phyloP scores from a whole-genome alignment of 2,888 invertebrate genomes.

The Stenolophus ochropezus region DNA sequence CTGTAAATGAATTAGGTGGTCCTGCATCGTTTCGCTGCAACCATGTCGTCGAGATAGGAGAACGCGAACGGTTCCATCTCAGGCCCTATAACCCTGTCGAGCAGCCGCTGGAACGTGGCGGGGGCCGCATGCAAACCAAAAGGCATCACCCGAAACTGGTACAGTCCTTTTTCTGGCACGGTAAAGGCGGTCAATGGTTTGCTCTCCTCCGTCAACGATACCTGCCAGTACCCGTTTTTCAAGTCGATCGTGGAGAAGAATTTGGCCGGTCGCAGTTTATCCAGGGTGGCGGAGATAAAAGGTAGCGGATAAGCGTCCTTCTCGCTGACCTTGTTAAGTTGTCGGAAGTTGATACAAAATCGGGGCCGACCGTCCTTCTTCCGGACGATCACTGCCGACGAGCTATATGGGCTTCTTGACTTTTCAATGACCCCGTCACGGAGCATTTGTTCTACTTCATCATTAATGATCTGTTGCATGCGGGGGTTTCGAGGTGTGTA shows the following conservation, averaged over 20 bases:
- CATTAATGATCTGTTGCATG: slow-evolving; percentile 61
- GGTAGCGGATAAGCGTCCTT: slow-evolving; percentile 65
- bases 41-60: slow-evolving; percentile 65
- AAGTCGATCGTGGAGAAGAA: slow-evolving; percentile 64
- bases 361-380: too few species aligned
- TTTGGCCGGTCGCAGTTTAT: slow-evolving; percentile 63
- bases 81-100: slow-evolving; percentile 65
- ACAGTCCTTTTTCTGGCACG: slow-evolving; percentile 65
- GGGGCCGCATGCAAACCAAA: slow-evolving; percentile 66
- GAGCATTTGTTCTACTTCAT: slow-evolving; percentile 61
- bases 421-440: slow-evolving; percentile 61
- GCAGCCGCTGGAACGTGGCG: slow-evolving; percentile 66
- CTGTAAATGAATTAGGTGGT: slow-evolving; percentile 56
- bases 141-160: slow-evolving; percentile 66
- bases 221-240: slow-evolving; percentile 67
- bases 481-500: slow-evolving; percentile 63
- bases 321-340: slow-evolving; percentile 62
- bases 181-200: slow-evolving; percentile 65
- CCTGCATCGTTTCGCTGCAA: slow-evolving; percentile 59
- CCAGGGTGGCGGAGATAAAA: slow-evolving; percentile 64
- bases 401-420: slow-evolving; percentile 60
- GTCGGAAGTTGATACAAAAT: slow-evolving; percentile 65
- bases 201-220: slow-evolving; percentile 60
- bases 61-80: slow-evolving; percentile 64
- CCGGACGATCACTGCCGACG: too few species aligned